Base-by-base conservation (phyloP, 2,113 vertebrate species). In the Istiophorus platypterus region DNA sequence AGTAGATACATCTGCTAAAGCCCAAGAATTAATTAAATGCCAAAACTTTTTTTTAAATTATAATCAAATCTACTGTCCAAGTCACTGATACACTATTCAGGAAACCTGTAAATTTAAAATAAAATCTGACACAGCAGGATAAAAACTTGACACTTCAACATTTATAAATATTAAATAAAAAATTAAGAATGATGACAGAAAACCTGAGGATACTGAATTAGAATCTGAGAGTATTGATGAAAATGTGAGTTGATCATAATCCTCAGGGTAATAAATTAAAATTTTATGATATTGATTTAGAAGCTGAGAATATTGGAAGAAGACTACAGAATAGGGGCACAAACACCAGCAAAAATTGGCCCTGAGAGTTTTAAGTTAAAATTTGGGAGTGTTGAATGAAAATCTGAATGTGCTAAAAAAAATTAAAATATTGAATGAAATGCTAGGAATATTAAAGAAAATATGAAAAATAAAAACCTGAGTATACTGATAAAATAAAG, bases 1-100 rank as follows among this genome's bases (percentile, higher is more conserved):
- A 27, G 31, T 12, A 18, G 22, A 10, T 2, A 9, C 27, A 59
- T 42, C 11, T 45, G 49, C 52, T 13, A 57, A 49, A 70, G 18
- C 6, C 15, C 14, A 20, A 72, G 1, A 82, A 68, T 8, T 12
- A 41, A 87, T 72, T 74, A 22, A 27, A 80, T 87, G 42, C 68
- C 37, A 57, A 47, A 20, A 39, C 7, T 37, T 37, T 37, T 37
- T 37, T 37, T 37, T n/a, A 34, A 34, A 34, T 34, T 34, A 47
- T 47, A 47, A 47, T 47, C 49, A 56, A 74, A 42, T 47, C 4
- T 2, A 51, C 49, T 57, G 34, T 29, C n/a, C 22, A 29, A 58
- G 26, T 64, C 20, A 49, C 6, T 41, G 31, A 22, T 41, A 8
- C 7, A 27, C 6, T 2, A 12, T 26, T 62, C 26, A 68, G 29